phyloP scores from a whole-genome alignment of 2,113 vertebrate species.

The Promerops cafer region DNA sequence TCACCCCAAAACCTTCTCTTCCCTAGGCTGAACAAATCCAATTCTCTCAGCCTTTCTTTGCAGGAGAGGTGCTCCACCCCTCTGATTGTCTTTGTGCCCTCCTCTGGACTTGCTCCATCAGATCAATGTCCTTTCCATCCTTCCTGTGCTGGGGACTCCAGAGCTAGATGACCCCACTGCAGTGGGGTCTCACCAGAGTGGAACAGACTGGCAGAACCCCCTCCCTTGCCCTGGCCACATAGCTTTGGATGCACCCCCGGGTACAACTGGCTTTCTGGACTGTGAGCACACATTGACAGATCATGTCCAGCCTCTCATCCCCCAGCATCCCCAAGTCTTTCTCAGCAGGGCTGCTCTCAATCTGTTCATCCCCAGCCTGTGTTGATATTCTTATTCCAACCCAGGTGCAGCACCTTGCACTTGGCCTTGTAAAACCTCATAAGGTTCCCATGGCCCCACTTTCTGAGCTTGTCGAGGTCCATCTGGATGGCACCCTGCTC shows the following conservation, averaged over 20 bases:
- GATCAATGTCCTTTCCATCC: too few species aligned
- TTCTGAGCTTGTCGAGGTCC: background rate
- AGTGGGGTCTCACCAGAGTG: background rate
- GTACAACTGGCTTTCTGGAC: background rate
- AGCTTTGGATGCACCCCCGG: background rate
- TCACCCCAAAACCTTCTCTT: background rate
- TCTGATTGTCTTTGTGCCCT: too few species aligned
- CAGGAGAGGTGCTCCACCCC: background rate
- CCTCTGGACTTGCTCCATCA: fast-evolving
- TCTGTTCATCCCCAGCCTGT: background rate
- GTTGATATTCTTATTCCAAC: background rate
- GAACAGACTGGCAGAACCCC: background rate
- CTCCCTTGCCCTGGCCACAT: background rate
- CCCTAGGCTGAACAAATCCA: background rate
- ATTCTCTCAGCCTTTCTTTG: background rate
- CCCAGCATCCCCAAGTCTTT: background rate
- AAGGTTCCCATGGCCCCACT: background rate
- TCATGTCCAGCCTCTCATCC: background rate
- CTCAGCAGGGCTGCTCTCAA: fast-evolving
- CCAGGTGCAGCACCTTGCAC: background rate
- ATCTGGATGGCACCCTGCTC: background rate
- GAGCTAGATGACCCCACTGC: background rate
- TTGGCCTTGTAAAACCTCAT: background rate
- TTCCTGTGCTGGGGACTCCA: background rate
- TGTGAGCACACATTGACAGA: background rate